These are phyloP conservation scores for Numida meleagris DNA, from an alignment of 2,113 vertebrate species.

Conservation along the genomic window DNA sequence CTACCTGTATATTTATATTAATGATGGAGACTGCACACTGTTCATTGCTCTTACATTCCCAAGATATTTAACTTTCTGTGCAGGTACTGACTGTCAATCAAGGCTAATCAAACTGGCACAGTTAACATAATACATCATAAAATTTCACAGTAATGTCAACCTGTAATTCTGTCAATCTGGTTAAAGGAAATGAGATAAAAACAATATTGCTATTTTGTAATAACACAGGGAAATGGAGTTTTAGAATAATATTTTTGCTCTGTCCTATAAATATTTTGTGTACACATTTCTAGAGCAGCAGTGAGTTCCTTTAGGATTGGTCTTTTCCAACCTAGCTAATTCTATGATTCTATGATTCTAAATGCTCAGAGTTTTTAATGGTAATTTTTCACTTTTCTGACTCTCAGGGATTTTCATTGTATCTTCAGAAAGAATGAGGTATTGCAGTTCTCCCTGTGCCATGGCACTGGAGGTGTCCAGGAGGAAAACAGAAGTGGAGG, in stretches of 20 bases:
- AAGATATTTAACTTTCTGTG: conserved; percentile 75
- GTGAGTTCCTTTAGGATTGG: background rate
- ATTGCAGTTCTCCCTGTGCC: background rate
- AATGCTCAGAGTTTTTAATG: background rate
- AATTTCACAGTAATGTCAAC: conserved; percentile 85
- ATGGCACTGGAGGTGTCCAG: background rate
- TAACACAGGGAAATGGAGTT: conserved; percentile 69
- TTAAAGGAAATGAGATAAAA: conserved; percentile 77
- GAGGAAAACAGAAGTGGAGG: background rate
- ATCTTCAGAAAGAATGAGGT: background rate
- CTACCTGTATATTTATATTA: conserved; percentile 53
- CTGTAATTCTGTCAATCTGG: conserved; percentile 83
- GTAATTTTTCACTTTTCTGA: background rate
- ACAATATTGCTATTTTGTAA: conserved; percentile 80
- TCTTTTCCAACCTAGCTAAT: too few relatives aligned
- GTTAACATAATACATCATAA: conserved; percentile 82
- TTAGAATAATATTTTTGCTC: conserved; percentile 60
- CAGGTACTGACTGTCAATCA: conserved; percentile 82
- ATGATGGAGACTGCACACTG: conserved; percentile 21
- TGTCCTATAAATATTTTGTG: conserved; percentile 17
- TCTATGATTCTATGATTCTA: too few relatives aligned
- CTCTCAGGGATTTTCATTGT: background rate
- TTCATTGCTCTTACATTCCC: conserved; percentile 27
- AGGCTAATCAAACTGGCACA: conserved; percentile 82
- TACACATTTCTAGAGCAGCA: background rate